Percentiles rank a stretch among this genome's conserved stretches.
Conservation (phyloP, 2,113 vertebrate genomes). For the Oreotrochilus melanogaster region DNA sequence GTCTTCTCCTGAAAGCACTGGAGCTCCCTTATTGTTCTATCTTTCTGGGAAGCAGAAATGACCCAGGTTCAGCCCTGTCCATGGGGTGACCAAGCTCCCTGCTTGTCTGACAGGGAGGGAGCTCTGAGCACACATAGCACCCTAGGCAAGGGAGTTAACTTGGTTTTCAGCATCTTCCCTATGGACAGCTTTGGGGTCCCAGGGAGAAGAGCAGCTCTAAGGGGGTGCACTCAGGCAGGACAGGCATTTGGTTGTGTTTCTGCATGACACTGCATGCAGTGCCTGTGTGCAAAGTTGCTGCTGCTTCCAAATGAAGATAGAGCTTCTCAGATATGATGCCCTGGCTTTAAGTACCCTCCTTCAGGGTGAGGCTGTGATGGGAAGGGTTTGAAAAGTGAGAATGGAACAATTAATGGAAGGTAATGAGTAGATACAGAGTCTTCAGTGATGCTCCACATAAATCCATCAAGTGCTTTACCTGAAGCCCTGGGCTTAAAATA, state of each 20-base stretch:
- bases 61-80: fast-evolving
- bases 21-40: not conserved
- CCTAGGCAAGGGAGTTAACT: not conserved
- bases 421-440: not conserved
- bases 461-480: not conserved
- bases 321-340: fast-evolving
- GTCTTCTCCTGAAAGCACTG: not conserved
- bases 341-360: not conserved
- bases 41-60: not conserved
- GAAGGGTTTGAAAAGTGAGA: not conserved
- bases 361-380: not conserved
- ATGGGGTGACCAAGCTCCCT: not conserved
- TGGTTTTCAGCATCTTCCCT: not conserved
- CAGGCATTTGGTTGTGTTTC: not conserved
- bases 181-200: fast-evolving
- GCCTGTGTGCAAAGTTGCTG: not conserved
- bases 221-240: fast-evolving
- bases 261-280: fast-evolving
- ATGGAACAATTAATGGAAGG: not conserved
- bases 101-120: fast-evolving
- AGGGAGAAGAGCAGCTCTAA: too few species aligned
- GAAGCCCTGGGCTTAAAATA: not conserved
- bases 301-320: not conserved
- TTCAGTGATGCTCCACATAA: not conserved
- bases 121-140: not conserved